Percentiles rank a stretch among this genome's conserved stretches.
phyloP scores from a whole-genome alignment of 2,888 invertebrate genomes.

The Morpho helenor region DNA sequence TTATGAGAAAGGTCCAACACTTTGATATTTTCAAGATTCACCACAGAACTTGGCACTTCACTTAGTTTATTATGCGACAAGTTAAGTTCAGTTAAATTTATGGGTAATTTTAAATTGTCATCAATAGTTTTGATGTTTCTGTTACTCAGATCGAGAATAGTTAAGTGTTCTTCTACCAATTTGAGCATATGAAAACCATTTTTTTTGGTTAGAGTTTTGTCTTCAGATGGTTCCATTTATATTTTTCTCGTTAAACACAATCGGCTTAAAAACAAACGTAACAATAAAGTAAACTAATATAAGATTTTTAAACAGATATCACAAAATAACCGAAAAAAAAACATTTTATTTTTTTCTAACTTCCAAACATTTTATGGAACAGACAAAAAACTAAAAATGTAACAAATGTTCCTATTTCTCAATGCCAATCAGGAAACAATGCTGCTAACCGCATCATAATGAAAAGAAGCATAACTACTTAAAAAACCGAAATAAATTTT shows the following conservation, averaged over 20 bases:
- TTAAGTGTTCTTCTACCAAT: conserved; percentile 32
- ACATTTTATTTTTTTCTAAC: too few species aligned
- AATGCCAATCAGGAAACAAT: too few species aligned
- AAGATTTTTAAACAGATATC: neutral
- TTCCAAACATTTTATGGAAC: too few species aligned
- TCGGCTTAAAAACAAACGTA: neutral
- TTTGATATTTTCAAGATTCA: conserved; percentile 41
- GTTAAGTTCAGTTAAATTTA: conserved; percentile 44
- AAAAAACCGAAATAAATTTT: too few species aligned
- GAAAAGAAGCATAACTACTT: too few species aligned
- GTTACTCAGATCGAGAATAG: conserved; percentile 31
- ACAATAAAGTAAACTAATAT: neutral
- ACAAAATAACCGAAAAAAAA: too few species aligned
- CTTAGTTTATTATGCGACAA: conserved; percentile 51
- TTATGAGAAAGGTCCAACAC: conserved; percentile 55
- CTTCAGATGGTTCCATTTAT: conserved; percentile 35
- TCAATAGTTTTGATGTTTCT: conserved; percentile 37
- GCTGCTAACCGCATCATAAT: too few species aligned
- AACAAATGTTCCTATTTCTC: too few species aligned
- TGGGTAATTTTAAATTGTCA: conserved; percentile 41
- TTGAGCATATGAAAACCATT: conserved; percentile 31
- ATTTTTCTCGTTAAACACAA: too few species aligned
- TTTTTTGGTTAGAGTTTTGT: conserved; percentile 28
- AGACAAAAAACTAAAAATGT: too few species aligned
- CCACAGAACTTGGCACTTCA: conserved; percentile 42